Evolutionary conservation across 2,888 invertebrate species (phyloP).

Genomic region (Salticus scenicus): DNA sequence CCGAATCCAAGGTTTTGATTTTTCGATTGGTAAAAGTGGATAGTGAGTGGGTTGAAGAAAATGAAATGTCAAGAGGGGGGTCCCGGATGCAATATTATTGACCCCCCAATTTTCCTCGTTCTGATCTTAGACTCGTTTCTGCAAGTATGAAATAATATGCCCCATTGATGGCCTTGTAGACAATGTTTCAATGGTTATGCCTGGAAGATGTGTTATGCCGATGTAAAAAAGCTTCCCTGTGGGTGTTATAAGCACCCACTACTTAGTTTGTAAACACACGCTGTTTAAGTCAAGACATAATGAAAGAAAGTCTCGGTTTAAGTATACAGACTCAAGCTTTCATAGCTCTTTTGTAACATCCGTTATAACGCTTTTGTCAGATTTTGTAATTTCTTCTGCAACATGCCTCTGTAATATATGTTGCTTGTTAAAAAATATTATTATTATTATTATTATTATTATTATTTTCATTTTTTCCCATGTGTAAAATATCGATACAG

Average conservation of each 20-base stretch:
- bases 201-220: background rate
- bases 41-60: constrained; percentile 29
- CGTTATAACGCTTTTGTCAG: too few relatives aligned
- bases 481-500: too few relatives aligned
- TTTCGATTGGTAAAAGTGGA: constrained; percentile 64
- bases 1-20: constrained; percentile 57
- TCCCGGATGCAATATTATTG: constrained; percentile 60
- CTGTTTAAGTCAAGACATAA: too few relatives aligned
- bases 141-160: constrained; percentile 21
- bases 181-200: constrained; percentile 42
- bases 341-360: too few relatives aligned
- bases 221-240: background rate
- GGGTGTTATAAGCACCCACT: background rate
- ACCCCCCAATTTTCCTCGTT: constrained; percentile 17
- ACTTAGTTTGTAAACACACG: background rate
- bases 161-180: constrained; percentile 55
- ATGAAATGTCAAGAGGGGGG: constrained; percentile 16
- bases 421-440: too few relatives aligned
- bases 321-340: too few relatives aligned
- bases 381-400: too few relatives aligned
- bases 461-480: too few relatives aligned
- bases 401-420: too few relatives aligned
- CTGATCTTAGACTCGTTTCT: constrained; percentile 33
- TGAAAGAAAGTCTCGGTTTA: too few relatives aligned
- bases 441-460: too few relatives aligned